These are phyloP conservation scores for Cecropterus lyciades DNA, from an alignment of 1,140 invertebrate species.

Conservation along the genomic window DNA sequence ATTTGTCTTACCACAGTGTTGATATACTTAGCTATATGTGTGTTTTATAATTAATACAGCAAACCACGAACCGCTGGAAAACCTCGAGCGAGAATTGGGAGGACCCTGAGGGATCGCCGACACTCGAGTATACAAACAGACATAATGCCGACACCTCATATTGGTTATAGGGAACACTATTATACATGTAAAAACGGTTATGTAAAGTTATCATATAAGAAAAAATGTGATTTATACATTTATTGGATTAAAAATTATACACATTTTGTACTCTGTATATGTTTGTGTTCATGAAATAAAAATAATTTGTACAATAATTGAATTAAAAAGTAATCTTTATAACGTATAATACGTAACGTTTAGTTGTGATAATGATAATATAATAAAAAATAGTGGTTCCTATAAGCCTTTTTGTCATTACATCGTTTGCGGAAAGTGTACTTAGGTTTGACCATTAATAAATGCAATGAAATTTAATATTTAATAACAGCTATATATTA, in stretches of 20 bases:
- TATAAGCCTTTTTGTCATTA: conserved; percentile 12
- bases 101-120: conserved; percentile 64
- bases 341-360: too few species aligned
- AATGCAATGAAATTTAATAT: too few species aligned
- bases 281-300: too few species aligned
- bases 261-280: neutral
- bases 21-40: conserved; percentile 5
- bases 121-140: conserved; percentile 42
- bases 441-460: neutral
- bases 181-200: neutral
- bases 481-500: too few species aligned
- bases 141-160: conserved; percentile 21
- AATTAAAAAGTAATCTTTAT: too few species aligned
- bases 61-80: conserved; percentile 82
- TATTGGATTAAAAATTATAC: conserved; percentile 4
- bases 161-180: conserved; percentile 16
- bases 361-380: too few species aligned
- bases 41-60: conserved; percentile 54
- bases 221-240: neutral
- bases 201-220: too few species aligned
- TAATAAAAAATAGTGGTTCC: conserved; percentile 32
- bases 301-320: too few species aligned
- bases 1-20: too few species aligned
- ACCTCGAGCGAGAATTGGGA: conserved; percentile 78
- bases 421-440: conserved; percentile 47